Base-by-base conservation (phyloP, 2,797 vertebrate genomes). In the Caiman crocodilus region DNA sequence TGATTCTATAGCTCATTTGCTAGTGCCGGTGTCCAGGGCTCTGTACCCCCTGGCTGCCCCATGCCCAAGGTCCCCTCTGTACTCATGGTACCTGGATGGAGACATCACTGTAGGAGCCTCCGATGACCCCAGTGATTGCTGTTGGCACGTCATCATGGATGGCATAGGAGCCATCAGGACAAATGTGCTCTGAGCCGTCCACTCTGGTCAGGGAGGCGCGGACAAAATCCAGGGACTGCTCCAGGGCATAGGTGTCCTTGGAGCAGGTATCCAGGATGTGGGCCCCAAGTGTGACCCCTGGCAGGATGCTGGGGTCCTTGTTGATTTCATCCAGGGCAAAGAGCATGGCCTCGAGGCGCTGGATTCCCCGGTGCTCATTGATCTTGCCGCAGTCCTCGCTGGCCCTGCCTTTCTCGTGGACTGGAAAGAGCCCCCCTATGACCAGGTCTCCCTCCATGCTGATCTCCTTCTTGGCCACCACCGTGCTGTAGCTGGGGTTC, bases 191-290 rank as follows among this genome's bases (percentile, higher is more conserved):
- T 0, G 99, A 99, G 88, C 99, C 99, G 0, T 99, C 99, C 32
- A 99, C 99, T 85, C 98, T 98, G 89, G 99, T 99, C 69, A 99
- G 98, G 2, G 99, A 99, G 28, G 99, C 99, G 0, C 99, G 98
- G 82, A 99, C 99, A 1, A 99, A 99, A 96, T 99, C 99, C 1
- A 99, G 98, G 2, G 99, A 99, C 97, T 99, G 99, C 97, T 99
- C 99, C 73, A 99, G 98, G 56, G 99, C 99, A 0, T 99, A 99
- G 2, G 99, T 99, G 98, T 99, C 99, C 96, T 99, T 99, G n/a
- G 99, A 99, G 97, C 99, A 99, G 82, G 98, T 99, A 98, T 99
- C 99, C 3, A 99, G 98, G 90, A 99, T 99, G 94, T 99, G 99
- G 6, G 99, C 99, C 0, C 99, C 99, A 83, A 99, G 97, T 76